phyloP scores from a whole-genome alignment of 2,797 vertebrate genomes.

The Decapterus maruadsi region DNA sequence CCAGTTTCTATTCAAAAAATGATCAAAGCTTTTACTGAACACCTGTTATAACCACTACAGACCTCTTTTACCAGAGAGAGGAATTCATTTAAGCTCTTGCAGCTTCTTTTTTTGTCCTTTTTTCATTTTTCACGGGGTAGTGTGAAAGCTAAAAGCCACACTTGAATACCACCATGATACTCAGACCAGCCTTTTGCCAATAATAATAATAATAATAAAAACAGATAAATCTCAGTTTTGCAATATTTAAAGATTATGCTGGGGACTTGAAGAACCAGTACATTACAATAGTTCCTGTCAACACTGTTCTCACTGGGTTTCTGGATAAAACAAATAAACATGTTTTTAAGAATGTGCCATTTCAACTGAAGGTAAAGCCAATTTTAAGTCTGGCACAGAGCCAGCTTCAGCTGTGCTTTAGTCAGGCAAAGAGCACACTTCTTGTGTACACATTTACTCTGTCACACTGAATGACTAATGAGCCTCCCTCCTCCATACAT shows the following conservation, averaged over 20 bases:
- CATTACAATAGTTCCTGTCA: conserved; percentile 24
- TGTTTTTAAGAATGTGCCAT: conserved; percentile 27
- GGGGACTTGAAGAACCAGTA: not conserved
- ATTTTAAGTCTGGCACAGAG: conserved; percentile 48
- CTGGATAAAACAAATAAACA: conserved; percentile 8
- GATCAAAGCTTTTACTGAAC: not conserved
- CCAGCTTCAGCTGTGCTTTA: conserved; percentile 49
- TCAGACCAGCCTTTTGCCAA: not conserved
- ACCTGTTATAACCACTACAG: conserved; percentile 1
- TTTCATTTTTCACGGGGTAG: not conserved
- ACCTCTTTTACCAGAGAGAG: not conserved
- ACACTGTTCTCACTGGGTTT: conserved; percentile 1
- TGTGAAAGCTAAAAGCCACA: not conserved
- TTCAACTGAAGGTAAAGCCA: conserved; percentile 39
- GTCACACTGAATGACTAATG: conserved; percentile 75
- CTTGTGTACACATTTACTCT: conserved; percentile 70
- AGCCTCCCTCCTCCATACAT: conserved; percentile 67
- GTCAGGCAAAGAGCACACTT: conserved; percentile 69
- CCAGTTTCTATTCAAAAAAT: not conserved
- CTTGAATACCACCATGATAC: not conserved
- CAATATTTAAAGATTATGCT: not conserved
- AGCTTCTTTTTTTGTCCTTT: not conserved
- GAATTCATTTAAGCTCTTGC: not conserved
- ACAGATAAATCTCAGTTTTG: not conserved
- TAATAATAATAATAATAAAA: not conserved